Evolutionary conservation across 2,888 invertebrate genomes (phyloP).

Genomic region (Caenorhabditis sp.): DNA sequence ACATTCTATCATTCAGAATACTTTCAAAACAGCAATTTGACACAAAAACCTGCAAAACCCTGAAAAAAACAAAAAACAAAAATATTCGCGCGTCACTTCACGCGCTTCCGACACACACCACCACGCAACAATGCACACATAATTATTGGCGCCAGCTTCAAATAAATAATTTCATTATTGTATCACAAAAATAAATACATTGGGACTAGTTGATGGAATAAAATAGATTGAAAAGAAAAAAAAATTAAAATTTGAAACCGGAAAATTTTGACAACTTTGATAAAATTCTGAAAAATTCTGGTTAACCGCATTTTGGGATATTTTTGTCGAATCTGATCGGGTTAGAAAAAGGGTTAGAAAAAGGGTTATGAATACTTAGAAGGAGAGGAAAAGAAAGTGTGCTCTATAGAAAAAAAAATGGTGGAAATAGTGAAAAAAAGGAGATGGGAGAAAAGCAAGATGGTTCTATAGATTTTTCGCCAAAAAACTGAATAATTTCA

Average conservation of each 20-base stretch:
- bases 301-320: too few relatives aligned
- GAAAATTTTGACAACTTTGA: too few relatives aligned
- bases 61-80: neutral
- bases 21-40: neutral
- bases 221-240: too few relatives aligned
- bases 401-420: slow-evolving; percentile 6
- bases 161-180: neutral
- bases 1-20: too few relatives aligned
- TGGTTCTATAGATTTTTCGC: too few relatives aligned
- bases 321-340: too few relatives aligned
- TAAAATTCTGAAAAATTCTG: too few relatives aligned
- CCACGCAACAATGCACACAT: neutral
- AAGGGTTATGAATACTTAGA: neutral
- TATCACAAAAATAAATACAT: neutral
- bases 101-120: neutral
- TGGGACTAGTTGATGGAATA: neutral
- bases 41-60: neutral
- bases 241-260: neutral
- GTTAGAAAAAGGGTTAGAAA: too few relatives aligned
- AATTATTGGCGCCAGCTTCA: neutral
- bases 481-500: too few relatives aligned
- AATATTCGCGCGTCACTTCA: neutral
- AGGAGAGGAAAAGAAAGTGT: slow-evolving; percentile 5
- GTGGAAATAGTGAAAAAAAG: slow-evolving; percentile 12
- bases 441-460: slow-evolving; percentile 1